Conservation (phyloP, 1,140 invertebrate species). For the Caerostris darwini region DNA sequence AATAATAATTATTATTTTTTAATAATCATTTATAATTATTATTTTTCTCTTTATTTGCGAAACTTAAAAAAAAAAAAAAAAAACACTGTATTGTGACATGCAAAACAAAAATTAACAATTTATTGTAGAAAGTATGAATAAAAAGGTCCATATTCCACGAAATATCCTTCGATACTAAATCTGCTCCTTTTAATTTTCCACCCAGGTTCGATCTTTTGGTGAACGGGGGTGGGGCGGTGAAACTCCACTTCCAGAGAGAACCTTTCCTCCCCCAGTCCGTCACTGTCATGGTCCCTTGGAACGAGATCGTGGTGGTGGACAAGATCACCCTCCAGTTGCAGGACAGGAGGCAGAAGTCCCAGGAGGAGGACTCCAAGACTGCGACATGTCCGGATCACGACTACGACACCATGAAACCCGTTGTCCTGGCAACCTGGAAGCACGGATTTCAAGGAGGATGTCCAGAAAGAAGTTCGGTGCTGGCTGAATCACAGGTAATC, state of each 20-base stretch:
- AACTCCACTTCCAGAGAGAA: conserved; percentile 95
- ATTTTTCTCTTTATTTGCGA: too few species aligned
- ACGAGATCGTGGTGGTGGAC: conserved; percentile 94
- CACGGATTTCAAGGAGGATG: conserved; percentile 91
- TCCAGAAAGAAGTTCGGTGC: conserved; percentile 89
- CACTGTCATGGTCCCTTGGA: conserved; percentile 96
- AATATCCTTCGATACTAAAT: too few species aligned
- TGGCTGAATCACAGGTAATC: conserved; percentile 91
- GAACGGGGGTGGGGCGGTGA: conserved; percentile 99
- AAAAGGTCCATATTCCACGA: too few species aligned
- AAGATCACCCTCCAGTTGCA: conserved; percentile 89
- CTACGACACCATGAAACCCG: conserved; percentile 88
- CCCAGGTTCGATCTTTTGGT: conserved; percentile 97
- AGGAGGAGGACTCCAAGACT: conserved; percentile 30
- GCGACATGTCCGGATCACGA: conserved; percentile 89
- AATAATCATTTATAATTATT: too few species aligned
- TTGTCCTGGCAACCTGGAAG: conserved; percentile 92
- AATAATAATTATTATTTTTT: too few species aligned
- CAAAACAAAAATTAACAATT: too few species aligned
- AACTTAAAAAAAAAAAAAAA: too few species aligned
- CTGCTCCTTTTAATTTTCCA: neutral
- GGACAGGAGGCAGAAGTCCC: conserved; percentile 85
- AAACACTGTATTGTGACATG: too few species aligned
- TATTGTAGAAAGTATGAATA: too few species aligned
- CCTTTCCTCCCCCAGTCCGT: conserved; percentile 88